Conservation (phyloP, 2,797 vertebrate genomes). For the Labroides dimidiatus region DNA sequence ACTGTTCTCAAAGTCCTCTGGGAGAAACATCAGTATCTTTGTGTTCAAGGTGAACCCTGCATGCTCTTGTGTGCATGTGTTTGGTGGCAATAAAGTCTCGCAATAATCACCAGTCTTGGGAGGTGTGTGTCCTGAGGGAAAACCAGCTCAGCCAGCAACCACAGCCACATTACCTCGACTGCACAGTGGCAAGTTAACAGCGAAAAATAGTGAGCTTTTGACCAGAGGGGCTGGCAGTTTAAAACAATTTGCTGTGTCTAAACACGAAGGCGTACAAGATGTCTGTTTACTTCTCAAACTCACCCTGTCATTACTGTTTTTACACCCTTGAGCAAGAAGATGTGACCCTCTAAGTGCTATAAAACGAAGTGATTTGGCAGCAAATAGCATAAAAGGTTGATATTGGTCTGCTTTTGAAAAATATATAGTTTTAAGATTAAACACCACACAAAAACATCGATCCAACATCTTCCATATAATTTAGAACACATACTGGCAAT, state of each 20-base stretch:
- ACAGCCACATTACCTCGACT: conserved; percentile 51
- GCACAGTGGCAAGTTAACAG: conserved; percentile 45
- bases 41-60: conserved; percentile 61
- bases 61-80: conserved; percentile 5
- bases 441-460: neutral
- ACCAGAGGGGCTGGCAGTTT: conserved; percentile 44
- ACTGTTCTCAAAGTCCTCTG: conserved; percentile 46
- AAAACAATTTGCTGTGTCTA: conserved; percentile 48
- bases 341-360: conserved; percentile 28
- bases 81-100: conserved; percentile 58
- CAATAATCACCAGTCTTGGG: conserved; percentile 62
- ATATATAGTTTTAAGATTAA: neutral
- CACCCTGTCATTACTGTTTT: conserved; percentile 16
- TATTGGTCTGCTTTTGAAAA: neutral
- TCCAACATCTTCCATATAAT: neutral
- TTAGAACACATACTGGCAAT: neutral
- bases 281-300: conserved; percentile 27
- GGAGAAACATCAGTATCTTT: conserved; percentile 55
- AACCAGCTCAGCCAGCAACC: conserved; percentile 40
- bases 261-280: conserved; percentile 39
- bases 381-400: neutral
- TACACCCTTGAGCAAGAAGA: conserved; percentile 32
- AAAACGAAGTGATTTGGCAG: conserved; percentile 14
- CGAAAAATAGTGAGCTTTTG: conserved; percentile 49
- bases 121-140: conserved; percentile 55